Evolutionary conservation across 1,140 invertebrate genomes (phyloP).

Genomic region (Drosophila gunungcola): DNA sequence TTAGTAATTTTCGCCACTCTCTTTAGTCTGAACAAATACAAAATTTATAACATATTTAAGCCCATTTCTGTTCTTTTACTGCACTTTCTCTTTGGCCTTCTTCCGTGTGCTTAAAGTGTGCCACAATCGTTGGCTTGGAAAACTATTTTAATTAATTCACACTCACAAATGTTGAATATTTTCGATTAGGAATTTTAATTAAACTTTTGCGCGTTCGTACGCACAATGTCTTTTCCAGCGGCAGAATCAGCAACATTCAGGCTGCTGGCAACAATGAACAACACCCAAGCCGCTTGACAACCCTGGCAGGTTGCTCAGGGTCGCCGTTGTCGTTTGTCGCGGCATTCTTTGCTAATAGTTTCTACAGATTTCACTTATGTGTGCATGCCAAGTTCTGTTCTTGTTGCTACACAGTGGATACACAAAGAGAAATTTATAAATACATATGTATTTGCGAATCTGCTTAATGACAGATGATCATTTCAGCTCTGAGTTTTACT

Average conservation of each 20-base stretch:
- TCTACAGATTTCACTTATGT: constrained; percentile 57
- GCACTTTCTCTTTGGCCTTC: constrained; percentile 3
- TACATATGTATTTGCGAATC: too few relatives aligned
- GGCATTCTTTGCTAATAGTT: constrained; percentile 73
- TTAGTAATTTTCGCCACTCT: neutral
- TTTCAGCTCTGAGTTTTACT: too few relatives aligned
- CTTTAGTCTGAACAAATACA: neutral
- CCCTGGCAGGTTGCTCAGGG: constrained; percentile 31
- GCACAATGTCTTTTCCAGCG: constrained; percentile 40
- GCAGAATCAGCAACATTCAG: constrained; percentile 23
- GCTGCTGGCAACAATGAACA: constrained; percentile 36
- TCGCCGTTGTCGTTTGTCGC: constrained; percentile 48
- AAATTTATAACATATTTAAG: constrained; percentile 3
- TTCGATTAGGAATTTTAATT: constrained; percentile 84
- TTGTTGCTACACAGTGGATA: constrained; percentile 3
- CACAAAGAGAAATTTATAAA: neutral
- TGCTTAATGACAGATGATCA: too few relatives aligned
- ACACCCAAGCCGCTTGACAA: constrained; percentile 56
- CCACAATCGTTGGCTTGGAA: constrained; percentile 52
- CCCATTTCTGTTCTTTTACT: neutral
- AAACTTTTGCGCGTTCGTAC: constrained; percentile 74
- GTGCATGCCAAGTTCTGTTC: constrained; percentile 14
- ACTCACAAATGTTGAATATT: constrained; percentile 80
- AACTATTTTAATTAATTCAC: constrained; percentile 84
- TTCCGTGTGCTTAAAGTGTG: constrained; percentile 19